A percentile compares a stretch with the other conserved stretches of the same genome.
phyloP scores from a whole-genome alignment of 2,113 vertebrate genomes.

The Notechis scutatus region DNA sequence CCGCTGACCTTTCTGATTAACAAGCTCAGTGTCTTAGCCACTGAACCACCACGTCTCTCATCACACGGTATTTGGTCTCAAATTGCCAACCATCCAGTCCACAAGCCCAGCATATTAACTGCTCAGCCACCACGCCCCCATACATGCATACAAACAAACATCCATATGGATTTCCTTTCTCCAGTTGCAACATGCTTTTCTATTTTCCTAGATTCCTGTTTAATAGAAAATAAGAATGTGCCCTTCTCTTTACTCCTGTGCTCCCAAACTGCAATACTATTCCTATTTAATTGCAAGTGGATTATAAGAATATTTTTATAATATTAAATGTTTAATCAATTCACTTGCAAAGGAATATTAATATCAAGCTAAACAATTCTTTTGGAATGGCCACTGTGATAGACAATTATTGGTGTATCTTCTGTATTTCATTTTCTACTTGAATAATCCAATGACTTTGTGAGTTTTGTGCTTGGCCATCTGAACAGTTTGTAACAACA shows the following conservation, averaged over 20 bases:
- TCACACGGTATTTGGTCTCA: too few relatives aligned
- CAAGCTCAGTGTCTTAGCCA: too few relatives aligned
- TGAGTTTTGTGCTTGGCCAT: background rate
- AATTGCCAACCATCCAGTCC: too few relatives aligned
- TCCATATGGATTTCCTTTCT: background rate
- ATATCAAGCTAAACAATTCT: background rate
- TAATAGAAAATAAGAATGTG: background rate
- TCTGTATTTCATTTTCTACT: background rate
- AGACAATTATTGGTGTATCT: background rate
- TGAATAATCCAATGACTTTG: background rate
- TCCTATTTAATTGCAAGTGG: background rate
- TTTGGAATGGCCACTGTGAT: background rate
- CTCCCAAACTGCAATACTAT: background rate
- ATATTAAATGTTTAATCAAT: background rate
- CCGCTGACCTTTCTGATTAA: too few relatives aligned
- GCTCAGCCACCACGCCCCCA: too few relatives aligned
- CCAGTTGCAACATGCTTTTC: background rate
- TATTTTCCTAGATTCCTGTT: background rate
- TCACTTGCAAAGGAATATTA: background rate
- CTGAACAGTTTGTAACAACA: background rate
- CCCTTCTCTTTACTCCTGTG: background rate
- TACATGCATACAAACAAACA: too few relatives aligned
- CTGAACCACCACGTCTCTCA: too few relatives aligned
- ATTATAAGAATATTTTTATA: background rate
- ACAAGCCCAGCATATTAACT: too few relatives aligned